Base-by-base conservation (phyloP, 2,113 vertebrate genomes). In the Gavialis gangeticus region DNA sequence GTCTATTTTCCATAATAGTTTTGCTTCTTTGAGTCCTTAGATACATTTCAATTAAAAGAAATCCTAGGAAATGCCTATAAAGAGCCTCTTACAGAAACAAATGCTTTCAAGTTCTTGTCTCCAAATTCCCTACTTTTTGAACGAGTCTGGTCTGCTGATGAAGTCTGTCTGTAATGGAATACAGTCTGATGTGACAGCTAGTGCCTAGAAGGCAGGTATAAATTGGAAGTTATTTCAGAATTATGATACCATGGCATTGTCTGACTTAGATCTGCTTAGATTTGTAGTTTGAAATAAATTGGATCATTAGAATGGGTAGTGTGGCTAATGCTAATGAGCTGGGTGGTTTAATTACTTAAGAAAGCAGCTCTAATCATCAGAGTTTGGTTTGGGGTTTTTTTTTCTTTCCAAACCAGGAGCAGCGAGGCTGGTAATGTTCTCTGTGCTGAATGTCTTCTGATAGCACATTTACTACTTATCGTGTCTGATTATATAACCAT, bases 221-320 rank as follows among this genome's bases (percentile, higher is more conserved):
- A 92, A 82, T 79, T 81, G 19, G 46, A n/a, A 89, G 66, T 56
- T 73, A 76, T 76, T 89, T 92, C 76, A 69, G 78, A 95, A 84
- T 92, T 64, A 78, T 14, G 34, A 90, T 82, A 75, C 14, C 6
- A 10, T 60, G 75, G 64, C 63, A 67, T 92, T 95, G 84, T 90
- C 37, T 90, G 54, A 57, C 57, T 79, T 84, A 88, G 87, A 94
- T 91, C 83, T 94, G 76, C 60, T 86, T 30, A 5, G 83, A 85
- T 92, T 82, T 89, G n/a, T 77, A 88, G 22, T 89, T 93, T 79
- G 82, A 96, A 96, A 92, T 77, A 96, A 96, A 97, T 64, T 88
- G 55, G 3, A 55, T 95, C 93, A 89, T 96, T 95, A 89, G 37
- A 88, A 88, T 81, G 55, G 86, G 69, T 46, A 77, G 55, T 28